Evolutionary conservation across 2,113 vertebrate species (phyloP), one percentile per base, ranked within the genome.

Genomic region (Cettia cetti): DNA sequence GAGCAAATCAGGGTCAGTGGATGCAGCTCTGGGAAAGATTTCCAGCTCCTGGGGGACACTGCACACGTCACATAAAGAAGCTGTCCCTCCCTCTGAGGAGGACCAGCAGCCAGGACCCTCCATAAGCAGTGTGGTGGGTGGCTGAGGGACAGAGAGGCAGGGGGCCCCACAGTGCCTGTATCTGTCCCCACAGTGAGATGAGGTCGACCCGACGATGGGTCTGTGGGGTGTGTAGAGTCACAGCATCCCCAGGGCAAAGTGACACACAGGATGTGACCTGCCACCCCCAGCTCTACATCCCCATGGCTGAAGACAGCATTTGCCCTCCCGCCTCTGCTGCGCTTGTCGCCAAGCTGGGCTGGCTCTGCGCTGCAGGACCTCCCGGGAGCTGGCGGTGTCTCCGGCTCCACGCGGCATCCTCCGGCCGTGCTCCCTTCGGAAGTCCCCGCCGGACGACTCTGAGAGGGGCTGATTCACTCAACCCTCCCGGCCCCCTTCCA

Each of bases 161-260:
- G 8, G 11, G 5, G 17, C 15, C n/a, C 33, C 70, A 24, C 6
- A 0, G 33, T 5, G 27, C 52, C 23, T 57, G 8, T 17, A 11
- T 64, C 42, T 69, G 45, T 49, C 64, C 35, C 64, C 44, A 26
- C 53, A 97, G 98, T 33, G 96, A 96, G 33, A 98, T 98, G 93
- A 96, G 98, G 27, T 96, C 76, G 0, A 98, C 90, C 98, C 98
- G 91, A 88, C 98, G 59, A 6, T 8, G 15, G 91, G 56, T 27
- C 82, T 98, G 72, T 90, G 88, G 54, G 87, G 95, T 49, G 64
- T 98, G 26, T 56, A 60, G 66, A 92, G 94, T 2, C 87, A 82
- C 52, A 97, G 86, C 15, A 95, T 95, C 3, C 76, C 95, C 0
- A 98, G 97, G 12, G 59, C 49, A 69, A 35, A 88, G 13, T 12